Conservation (phyloP, 2,888 invertebrate species). For the Thelaira solivaga region DNA sequence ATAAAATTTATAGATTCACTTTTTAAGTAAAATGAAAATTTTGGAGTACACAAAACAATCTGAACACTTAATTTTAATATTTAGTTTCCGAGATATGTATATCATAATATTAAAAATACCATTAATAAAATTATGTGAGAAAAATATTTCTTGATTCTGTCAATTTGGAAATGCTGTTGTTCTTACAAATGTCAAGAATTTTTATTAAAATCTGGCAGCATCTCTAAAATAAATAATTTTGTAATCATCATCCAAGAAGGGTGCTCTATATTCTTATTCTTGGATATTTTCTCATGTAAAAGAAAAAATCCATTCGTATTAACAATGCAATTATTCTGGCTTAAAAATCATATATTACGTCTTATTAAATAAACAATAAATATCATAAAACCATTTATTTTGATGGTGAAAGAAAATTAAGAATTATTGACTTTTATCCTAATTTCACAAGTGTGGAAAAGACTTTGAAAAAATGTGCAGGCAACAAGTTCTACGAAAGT, state of each 20-base stretch:
- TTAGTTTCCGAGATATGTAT: too few species aligned
- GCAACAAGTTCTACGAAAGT: conserved; percentile 37
- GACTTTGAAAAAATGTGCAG: neutral
- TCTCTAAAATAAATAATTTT: conserved; percentile 53
- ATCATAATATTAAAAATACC: too few species aligned
- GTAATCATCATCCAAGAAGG: conserved; percentile 55
- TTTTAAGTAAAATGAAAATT: neutral
- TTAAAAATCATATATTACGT: neutral
- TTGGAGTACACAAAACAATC: neutral
- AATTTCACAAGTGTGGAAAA: conserved; percentile 28
- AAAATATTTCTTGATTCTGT: too few species aligned
- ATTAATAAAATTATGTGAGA: too few species aligned
- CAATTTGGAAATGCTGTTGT: too few species aligned
- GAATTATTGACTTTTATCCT: conserved; percentile 31
- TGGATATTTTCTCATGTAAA: conserved; percentile 14
- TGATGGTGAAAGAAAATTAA: neutral
- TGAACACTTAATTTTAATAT: too few species aligned
- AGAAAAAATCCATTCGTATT: neutral
- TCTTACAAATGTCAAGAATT: conserved; percentile 17
- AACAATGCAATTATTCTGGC: conserved; percentile 34
- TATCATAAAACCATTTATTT: neutral
- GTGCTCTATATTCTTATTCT: conserved; percentile 43
- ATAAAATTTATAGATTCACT: too few species aligned
- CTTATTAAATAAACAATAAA: neutral
- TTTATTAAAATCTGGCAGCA: conserved; percentile 17